phyloP scores from a whole-genome alignment of 2,888 invertebrate species.

The Acanthosepion esculentum region DNA sequence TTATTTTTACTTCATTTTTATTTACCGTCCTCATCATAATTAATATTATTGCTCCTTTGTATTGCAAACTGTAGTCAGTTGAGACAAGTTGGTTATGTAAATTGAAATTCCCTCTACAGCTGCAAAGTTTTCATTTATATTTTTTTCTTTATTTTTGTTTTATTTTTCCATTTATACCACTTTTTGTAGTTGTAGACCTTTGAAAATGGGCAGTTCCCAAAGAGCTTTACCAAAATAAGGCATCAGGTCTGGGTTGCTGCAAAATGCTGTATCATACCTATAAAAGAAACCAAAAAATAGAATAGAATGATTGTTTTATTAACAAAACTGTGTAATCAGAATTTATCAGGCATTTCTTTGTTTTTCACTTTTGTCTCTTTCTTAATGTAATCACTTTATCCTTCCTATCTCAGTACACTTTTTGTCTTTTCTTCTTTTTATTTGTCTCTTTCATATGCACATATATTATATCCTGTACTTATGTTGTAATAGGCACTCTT shows the following conservation, averaged over 20 bases:
- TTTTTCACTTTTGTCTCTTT: too few species aligned
- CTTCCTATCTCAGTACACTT: too few species aligned
- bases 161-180: not conserved
- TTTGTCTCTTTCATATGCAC: too few species aligned
- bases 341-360: too few species aligned
- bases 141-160: not conserved
- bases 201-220: constrained; percentile 21
- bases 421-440: too few species aligned
- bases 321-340: not conserved
- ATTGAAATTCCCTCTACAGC: not conserved
- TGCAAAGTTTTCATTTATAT: not conserved
- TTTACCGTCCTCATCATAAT: not conserved
- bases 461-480: too few species aligned
- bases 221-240: constrained; percentile 33
- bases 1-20: too few species aligned
- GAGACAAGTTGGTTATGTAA: not conserved
- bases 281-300: not conserved
- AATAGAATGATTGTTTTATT: not conserved
- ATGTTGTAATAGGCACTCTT: too few species aligned
- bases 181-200: constrained; percentile 21
- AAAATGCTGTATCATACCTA: not conserved
- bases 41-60: not conserved
- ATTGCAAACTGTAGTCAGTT: not conserved
- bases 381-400: too few species aligned
- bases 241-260: not conserved